Conservation (phyloP, 2,888 invertebrate species). For the Melanotus villosus region DNA sequence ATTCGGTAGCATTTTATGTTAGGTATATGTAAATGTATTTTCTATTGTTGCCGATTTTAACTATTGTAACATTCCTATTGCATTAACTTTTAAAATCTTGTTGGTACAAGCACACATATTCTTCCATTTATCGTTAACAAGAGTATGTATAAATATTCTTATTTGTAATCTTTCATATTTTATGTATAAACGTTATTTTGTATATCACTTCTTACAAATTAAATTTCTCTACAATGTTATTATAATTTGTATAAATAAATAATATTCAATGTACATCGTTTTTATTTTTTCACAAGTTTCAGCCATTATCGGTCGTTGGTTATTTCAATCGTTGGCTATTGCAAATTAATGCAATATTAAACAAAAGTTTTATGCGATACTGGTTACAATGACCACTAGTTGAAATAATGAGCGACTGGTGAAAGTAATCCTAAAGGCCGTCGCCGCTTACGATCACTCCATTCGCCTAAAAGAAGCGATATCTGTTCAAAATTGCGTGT, state of each 20-base stretch:
- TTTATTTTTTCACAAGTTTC: too few species aligned
- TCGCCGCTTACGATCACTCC: too few species aligned
- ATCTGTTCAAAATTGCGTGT: too few species aligned
- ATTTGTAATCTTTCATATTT: conserved; percentile 55
- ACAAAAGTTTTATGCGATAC: too few species aligned
- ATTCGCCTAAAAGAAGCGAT: too few species aligned
- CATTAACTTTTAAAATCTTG: conserved; percentile 57
- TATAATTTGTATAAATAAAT: conserved; percentile 54
- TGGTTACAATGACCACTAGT: too few species aligned
- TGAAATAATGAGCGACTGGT: too few species aligned
- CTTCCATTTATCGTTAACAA: conserved; percentile 57
- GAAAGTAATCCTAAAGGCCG: too few species aligned
- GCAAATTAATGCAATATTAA: too few species aligned
- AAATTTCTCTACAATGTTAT: conserved; percentile 50
- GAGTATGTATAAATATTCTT: conserved; percentile 42
- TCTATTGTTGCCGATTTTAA: conserved; percentile 58
- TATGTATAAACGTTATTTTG: conserved; percentile 63
- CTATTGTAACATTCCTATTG: conserved; percentile 61
- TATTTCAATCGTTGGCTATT: too few species aligned
- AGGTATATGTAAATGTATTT: conserved; percentile 53
- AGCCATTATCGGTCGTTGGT: too few species aligned
- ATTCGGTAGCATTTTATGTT: conserved; percentile 33
- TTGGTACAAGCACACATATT: conserved; percentile 54
- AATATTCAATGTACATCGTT: conserved; percentile 46
- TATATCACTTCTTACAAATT: conserved; percentile 60